These are phyloP conservation scores for Latheticus oryzae DNA, from an alignment of 2,888 invertebrate species.

Conservation along the genomic window DNA sequence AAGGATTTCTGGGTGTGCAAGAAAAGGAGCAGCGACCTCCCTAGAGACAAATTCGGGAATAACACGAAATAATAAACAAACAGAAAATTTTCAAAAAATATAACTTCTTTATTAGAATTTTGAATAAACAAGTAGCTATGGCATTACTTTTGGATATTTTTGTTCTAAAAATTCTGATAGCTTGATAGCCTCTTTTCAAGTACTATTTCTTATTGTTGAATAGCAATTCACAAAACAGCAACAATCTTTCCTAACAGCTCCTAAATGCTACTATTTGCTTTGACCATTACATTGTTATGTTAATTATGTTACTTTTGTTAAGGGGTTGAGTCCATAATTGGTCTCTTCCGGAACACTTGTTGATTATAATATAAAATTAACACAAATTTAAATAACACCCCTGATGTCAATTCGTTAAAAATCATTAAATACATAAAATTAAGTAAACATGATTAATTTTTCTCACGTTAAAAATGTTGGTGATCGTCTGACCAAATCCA, in stretches of 20 bases:
- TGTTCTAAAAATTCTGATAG: too few relatives aligned
- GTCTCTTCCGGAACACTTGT: conserved; percentile 41
- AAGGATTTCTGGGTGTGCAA: conserved; percentile 15
- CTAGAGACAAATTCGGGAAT: too few relatives aligned
- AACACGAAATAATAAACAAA: too few relatives aligned
- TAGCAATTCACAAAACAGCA: neutral
- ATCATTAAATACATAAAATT: conserved; percentile 14
- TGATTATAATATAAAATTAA: conserved; percentile 26
- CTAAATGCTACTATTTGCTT: conserved; percentile 14
- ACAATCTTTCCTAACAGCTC: conserved; percentile 2
- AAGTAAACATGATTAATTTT: neutral
- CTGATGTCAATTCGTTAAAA: conserved; percentile 1
- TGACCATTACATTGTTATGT: conserved; percentile 23
- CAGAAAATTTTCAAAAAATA: neutral
- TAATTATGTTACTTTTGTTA: conserved; percentile 31
- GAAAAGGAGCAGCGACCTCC: conserved; percentile 15
- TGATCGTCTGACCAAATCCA: neutral
- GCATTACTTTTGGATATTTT: too few relatives aligned
- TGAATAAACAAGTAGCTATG: too few relatives aligned
- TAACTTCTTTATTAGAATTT: too few relatives aligned
- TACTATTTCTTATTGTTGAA: neutral
- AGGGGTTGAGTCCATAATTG: conserved; percentile 34
- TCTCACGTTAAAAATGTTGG: neutral
- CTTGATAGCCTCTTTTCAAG: too few relatives aligned
- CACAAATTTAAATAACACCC: conserved; percentile 24